Conservation (phyloP, 2,797 vertebrate species). For the Cossypha niveicapilla region DNA sequence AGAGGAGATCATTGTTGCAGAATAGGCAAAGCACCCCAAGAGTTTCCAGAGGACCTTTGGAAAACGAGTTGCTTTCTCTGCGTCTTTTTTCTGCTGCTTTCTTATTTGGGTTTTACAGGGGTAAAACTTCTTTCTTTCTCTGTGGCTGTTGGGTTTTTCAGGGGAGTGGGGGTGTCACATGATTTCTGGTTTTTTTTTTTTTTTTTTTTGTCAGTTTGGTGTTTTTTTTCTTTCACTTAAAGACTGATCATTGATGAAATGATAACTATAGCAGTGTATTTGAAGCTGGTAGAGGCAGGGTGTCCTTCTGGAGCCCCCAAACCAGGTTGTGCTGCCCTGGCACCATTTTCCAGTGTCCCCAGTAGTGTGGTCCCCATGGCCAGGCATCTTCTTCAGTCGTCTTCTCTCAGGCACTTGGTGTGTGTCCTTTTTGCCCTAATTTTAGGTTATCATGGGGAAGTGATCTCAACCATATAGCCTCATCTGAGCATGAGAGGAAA, state of each 20-base stretch:
- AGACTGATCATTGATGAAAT: background rate
- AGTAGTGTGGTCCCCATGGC: accelerated
- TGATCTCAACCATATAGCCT: background rate
- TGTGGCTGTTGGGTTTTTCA: background rate
- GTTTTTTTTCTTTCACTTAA: background rate
- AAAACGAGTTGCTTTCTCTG: background rate
- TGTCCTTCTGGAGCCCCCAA: background rate
- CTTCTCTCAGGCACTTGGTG: background rate
- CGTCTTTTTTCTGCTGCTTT: background rate
- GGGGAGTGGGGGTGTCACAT: accelerated
- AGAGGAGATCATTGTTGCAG: background rate
- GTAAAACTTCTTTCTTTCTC: background rate
- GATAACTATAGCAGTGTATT: accelerated
- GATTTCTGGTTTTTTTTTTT: background rate
- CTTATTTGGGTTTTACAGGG: background rate
- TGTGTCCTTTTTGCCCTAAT: background rate
- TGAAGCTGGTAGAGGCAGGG: background rate
- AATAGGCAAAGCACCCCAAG: background rate
- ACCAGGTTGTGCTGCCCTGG: background rate
- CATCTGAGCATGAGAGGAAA: background rate
- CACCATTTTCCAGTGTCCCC: background rate
- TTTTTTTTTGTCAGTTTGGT: too few species aligned
- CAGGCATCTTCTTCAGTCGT: accelerated
- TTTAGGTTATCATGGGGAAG: background rate
- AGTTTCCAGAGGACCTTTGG: background rate